Conservation (phyloP, 2,797 vertebrate species). For the Peromyscus eremicus region DNA sequence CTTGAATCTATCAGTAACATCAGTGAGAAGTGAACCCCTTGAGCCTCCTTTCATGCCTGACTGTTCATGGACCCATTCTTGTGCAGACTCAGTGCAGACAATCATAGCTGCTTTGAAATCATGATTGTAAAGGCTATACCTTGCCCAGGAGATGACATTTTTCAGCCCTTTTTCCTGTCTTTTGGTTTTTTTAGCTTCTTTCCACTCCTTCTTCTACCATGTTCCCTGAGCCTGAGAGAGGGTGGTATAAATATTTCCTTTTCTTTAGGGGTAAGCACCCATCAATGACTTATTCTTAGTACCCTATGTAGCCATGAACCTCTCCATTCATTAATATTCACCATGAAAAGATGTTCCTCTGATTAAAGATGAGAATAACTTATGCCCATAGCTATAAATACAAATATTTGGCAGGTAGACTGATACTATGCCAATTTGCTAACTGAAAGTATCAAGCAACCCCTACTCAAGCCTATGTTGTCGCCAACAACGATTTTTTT, state of each 20-base stretch:
- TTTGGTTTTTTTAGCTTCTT: background rate
- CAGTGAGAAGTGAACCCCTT: background rate
- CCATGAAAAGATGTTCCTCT: background rate
- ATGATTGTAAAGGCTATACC: background rate
- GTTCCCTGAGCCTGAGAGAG: background rate
- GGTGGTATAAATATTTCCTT: background rate
- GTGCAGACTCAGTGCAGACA: background rate
- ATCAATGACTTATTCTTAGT: background rate
- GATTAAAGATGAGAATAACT: background rate
- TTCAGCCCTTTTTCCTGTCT: background rate
- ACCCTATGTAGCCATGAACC: background rate
- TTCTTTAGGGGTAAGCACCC: background rate
- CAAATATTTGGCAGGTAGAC: background rate
- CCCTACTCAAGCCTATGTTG: background rate
- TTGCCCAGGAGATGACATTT: background rate
- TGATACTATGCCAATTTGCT: background rate
- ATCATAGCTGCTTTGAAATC: background rate
- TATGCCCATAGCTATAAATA: background rate
- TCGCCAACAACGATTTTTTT: background rate
- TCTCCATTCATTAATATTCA: background rate
- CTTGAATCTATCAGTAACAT: background rate
- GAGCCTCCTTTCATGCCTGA: background rate
- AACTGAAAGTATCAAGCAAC: background rate
- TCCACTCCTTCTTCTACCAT: background rate
- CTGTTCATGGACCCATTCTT: background rate